Base-by-base conservation (phyloP, 2,888 invertebrate species). In the Gastrophysa polygoni region DNA sequence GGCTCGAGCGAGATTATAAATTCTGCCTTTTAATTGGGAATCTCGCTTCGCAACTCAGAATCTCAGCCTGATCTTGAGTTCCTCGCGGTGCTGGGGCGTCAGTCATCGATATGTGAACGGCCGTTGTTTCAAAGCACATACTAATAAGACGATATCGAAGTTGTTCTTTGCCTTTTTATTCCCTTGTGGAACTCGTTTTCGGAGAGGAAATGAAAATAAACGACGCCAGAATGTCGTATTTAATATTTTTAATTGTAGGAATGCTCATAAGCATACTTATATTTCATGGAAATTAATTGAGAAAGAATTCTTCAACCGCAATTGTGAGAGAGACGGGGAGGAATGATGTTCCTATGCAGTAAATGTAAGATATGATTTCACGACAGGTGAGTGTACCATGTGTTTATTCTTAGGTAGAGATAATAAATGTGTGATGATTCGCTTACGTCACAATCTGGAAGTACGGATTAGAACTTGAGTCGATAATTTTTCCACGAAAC, bases 61-160 rank as follows among this genome's bases (percentile, higher is more conserved):
- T 24, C 24, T 24, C 24, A 24, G 3, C 24, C 24, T 24, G 24
- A 5, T 5, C 7, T 3, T 24, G 24, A 24, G 7, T 24, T 24
- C 7, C 24, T 24, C 24, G 4, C 24, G 3, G 24, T 7, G 4
- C 7, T 32, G 11, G 10, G 32, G 32, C 32, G 10, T 32, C 32
- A 32, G 32, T 11, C 32, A 11, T 32, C 3, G 24, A 24, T 5
- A 74, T 72, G 72, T 72, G 73, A 68, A 70, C 69, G 71, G 59
- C 64, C 67, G 70, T 72, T 71, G 71, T 72, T 71, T 69, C 68
- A 63, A 71, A 68, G 68, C 71, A 68, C 63, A 64, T 71, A 73
- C 74, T 73, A 74, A 74, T 74, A 74, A 74, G 74, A 72, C 68
- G 73, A 72, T 73, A 74, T 74, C 74, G 72, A 74, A 61, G 72